Base-by-base conservation (phyloP, 2,888 invertebrate genomes). In the Oxyscelio sp. region DNA sequence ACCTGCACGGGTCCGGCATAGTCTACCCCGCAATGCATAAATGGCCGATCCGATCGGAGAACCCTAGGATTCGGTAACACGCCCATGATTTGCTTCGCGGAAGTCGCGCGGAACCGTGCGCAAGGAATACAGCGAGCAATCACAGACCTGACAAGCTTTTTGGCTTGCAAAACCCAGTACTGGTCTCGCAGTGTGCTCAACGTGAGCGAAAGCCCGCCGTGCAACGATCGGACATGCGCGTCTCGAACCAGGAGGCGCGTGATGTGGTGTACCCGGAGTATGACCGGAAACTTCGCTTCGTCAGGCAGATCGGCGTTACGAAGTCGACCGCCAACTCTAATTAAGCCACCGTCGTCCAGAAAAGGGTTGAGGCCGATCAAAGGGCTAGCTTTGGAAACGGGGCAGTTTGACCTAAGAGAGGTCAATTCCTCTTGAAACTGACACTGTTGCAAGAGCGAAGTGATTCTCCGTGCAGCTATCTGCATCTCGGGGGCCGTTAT, bases 261-360 rank as follows among this genome's bases (percentile, higher is more conserved):
- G 2, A 74, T n/a, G 3, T 19, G 27, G 31, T 77, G 56, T 9
- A 21, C 15, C 6, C 77, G 68, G 2, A 85, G 45, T 1, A 84
- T 65, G 9, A 58, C n/a, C 0, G 84, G 84, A n/a, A 84, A 73
- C 56, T 78, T 78, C 15, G 58, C 38, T 1, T 82, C 77, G 19
- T 45, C 66, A 2, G 50, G 34, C 13, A 87, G 31, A 0, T 45
- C 34, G 4, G 84, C 56, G 56, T 87, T 38, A 19, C 50, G n/a
- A 11, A 88, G 59, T 38, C 88, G 58, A 8, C 87, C 87, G 11
- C 87, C 88, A 0, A 88, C 86, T 63, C 87, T 21, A 78, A 38
- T 15, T n/a, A n/a, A n/a, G 9, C 74, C 83, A 4, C 40, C 54
- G 4, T 45, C 21, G 52, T 85, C 86, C 1, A 87, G 2, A 43